Base-by-base conservation (phyloP, 1,140 invertebrate genomes). In the Ceratosolen solmsi region DNA sequence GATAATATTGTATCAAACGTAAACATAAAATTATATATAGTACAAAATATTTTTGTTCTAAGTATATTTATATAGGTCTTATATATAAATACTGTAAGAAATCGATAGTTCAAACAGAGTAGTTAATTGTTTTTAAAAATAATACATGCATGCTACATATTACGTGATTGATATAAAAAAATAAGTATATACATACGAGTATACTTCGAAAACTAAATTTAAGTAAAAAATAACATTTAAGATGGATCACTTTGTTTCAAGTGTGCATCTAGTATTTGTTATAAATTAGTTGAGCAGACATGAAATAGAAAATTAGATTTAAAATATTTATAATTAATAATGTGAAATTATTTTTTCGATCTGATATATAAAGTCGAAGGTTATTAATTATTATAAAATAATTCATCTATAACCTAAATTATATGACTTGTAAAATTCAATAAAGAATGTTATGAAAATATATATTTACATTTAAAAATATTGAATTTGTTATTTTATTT, bases 111-210 rank as follows among this genome's bases (percentile, higher is more conserved):
- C 46, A 83, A 36, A 60, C 13, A 75, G 41, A 79, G 71, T 79
- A 83, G 82, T 79, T 83, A 83, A 30, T 83, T 75, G 58, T 75
- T 74, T 79, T 74, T 79, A 80, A 80, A 49, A 51, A 22, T 41
- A 33, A 82, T 41, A n/a, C 51, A 63, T 82, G 33, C 51, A 63
- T 82, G 78, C 63, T 78, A 68, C 79, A 82, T 68, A 65, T 73
- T 78, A 54, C 70, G 63, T 27, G 4, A 72, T 60, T 68, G 3
- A 79, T 73, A 51, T 82, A 72, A 36, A 77, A 78, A 82, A 78
- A 65, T 58, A 72, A 41, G 51, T 38, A 33, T 65, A 65, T 7
- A 65, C 27, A 30, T 15, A 65, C 27, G 36, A 20, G 36, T 65
- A 20, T 38, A 68, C 20, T 68, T 36, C 15, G 4, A 38, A 68